Evolutionary conservation across 2,888 invertebrate genomes (phyloP), one percentile per base, ranked within the genome.

Genomic region (Chymomyza caudatula): DNA sequence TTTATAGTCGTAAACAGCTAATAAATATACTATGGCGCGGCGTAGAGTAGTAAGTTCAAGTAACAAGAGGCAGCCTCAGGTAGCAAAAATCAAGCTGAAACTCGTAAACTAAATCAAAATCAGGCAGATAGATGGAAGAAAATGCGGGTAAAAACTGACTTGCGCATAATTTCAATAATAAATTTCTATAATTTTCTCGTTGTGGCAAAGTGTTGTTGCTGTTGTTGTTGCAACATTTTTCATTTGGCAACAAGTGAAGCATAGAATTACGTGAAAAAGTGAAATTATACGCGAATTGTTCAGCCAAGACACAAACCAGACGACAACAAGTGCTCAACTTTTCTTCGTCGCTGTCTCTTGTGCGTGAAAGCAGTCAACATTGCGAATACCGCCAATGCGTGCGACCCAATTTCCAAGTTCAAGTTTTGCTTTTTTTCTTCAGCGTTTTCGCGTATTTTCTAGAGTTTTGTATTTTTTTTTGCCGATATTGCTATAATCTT

Each of bases 261-360:
- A 74, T 82, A 82, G 81, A 86, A 82, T 82, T 86, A 82, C 85
- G 79, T 85, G 86, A 69, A 84, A 82, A 82, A 82, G 81, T 86
- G 81, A 86, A 82, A 82, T 86, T 86, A 81, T 85, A 73, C 78
- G 69, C 60, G 25, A 54, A 42, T 60, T 11, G 53, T 60, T 60
- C 5, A 53, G 52, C 42, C 52, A 60, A 52, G 43, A 60, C 25
- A 19, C 59, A 42, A 56, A 17, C 22, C 23, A 59, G 25, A 13
- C 13, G 22, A 20, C 51, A 51, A 55, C 52, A 61, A 56, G 37
- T 42, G 56, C 19, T 4, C 43, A 42, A 13, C 11, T 60, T 64
- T 53, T 17, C 44, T 47, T 37, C 57, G 47, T 49, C 60, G 52
- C 53, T 61, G 37, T 44, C 49, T 43, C 53, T 59, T 63, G 69